These are phyloP conservation scores for Nomada ruficornis DNA, from an alignment of 2,888 invertebrate genomes.

Conservation along the genomic window DNA sequence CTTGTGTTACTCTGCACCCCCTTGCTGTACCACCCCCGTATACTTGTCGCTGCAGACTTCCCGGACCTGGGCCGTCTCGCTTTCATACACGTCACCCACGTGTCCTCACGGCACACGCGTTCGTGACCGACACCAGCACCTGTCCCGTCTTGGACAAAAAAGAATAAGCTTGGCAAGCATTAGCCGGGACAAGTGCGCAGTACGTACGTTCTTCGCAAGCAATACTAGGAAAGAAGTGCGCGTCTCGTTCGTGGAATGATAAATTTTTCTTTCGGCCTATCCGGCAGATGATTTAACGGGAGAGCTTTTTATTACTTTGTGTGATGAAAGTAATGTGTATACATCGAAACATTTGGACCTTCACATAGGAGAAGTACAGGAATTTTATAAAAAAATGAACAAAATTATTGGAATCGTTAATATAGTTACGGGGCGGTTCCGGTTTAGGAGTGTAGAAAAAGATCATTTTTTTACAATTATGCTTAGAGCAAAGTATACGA, in stretches of 20 bases:
- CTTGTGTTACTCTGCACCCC: constrained; percentile 54
- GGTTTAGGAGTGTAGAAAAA: too few relatives aligned
- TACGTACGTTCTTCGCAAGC: constrained; percentile 59
- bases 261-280: constrained; percentile 15
- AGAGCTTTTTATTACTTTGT: too few relatives aligned
- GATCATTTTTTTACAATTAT: too few relatives aligned
- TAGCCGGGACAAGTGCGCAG: constrained; percentile 62
- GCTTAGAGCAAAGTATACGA: too few relatives aligned
- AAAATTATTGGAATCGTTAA: too few relatives aligned
- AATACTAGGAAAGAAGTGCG: constrained; percentile 57
- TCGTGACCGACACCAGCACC: constrained; percentile 55
- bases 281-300: neutral
- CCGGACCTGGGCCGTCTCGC: constrained; percentile 12
- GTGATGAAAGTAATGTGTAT: too few relatives aligned
- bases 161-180: constrained; percentile 54
- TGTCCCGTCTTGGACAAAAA: constrained; percentile 30
- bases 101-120: constrained; percentile 24
- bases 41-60: neutral
- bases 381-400: too few relatives aligned
- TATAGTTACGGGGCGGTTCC: too few relatives aligned
- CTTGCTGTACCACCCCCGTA: neutral
- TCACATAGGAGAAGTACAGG: too few relatives aligned
- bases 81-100: constrained; percentile 24
- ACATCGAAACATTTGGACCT: too few relatives aligned
- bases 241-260: constrained; percentile 23